A percentile compares a stretch with the other conserved stretches of the same genome.
Evolutionary conservation across 2,113 vertebrate genomes (phyloP).

Genomic region (Nibea albiflora): DNA sequence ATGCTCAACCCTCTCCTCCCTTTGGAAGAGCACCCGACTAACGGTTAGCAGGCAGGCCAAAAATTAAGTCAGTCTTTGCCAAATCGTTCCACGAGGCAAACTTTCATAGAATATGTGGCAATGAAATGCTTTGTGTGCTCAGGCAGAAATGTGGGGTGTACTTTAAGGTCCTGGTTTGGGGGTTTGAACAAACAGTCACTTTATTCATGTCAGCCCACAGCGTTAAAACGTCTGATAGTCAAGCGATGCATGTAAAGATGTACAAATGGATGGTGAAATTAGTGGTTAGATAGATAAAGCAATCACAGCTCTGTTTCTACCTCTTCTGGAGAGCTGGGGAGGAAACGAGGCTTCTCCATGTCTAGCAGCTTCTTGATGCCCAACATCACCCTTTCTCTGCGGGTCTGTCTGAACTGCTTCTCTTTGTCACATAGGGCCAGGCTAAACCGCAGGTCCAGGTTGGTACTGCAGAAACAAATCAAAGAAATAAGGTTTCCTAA

Average conservation of each 20-base stretch:
- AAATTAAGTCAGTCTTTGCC: too few relatives aligned
- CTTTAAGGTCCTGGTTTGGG: too few relatives aligned
- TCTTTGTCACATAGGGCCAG: conserved; percentile 94
- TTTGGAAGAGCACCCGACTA: too few relatives aligned
- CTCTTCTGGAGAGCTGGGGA: conserved; percentile 86
- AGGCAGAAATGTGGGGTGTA: too few relatives aligned
- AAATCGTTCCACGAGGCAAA: too few relatives aligned
- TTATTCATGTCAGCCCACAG: not conserved
- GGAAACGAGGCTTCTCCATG: conserved; percentile 85
- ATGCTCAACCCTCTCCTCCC: too few relatives aligned
- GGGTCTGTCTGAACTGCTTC: conserved; percentile 89
- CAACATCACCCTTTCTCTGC: conserved; percentile 88
- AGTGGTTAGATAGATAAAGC: not conserved
- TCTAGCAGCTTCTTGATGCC: conserved; percentile 91
- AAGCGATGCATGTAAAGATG: not conserved
- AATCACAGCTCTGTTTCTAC: conserved; percentile 71
- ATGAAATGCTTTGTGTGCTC: too few relatives aligned
- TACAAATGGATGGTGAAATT: not conserved
- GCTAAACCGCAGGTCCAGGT: conserved; percentile 93
- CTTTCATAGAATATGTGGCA: too few relatives aligned
- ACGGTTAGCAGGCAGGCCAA: too few relatives aligned
- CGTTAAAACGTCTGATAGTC: not conserved
- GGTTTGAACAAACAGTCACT: too few relatives aligned
- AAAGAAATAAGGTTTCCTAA: not conserved
- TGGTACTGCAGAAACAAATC: conserved; percentile 82